These are phyloP conservation scores for Parotocinclus haroldoi DNA, from an alignment of 2,797 vertebrate species.

Conservation along the genomic window DNA sequence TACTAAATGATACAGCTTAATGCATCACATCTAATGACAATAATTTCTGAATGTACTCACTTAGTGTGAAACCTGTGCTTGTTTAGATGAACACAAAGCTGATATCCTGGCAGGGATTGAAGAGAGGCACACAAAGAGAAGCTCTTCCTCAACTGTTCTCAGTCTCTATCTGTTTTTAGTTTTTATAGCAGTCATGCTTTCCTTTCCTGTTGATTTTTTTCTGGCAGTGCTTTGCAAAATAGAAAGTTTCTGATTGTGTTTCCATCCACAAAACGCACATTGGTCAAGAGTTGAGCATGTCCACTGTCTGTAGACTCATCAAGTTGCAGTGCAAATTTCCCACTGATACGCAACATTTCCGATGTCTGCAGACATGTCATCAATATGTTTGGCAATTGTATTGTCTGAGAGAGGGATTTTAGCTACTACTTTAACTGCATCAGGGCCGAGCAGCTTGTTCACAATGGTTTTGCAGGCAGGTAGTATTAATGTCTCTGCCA, in stretches of 20 bases:
- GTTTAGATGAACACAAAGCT: no score
- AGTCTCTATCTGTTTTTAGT: not conserved
- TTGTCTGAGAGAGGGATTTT: slow-evolving; percentile 16
- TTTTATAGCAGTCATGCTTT: slow-evolving; percentile 1
- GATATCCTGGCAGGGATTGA: no score
- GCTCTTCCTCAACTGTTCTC: no score
- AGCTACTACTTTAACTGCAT: slow-evolving; percentile 16
- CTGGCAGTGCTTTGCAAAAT: slow-evolving; percentile 42
- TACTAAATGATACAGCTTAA: no score
- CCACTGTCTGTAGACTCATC: slow-evolving; percentile 38
- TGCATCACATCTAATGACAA: no score
- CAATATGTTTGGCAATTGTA: slow-evolving; percentile 12
- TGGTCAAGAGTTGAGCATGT: slow-evolving; percentile 35
- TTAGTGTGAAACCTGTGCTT: no score
- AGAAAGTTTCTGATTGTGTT: slow-evolving; percentile 44
- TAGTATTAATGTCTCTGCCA: not conserved
- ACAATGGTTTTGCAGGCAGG: slow-evolving; percentile 19
- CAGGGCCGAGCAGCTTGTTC: slow-evolving; percentile 19
- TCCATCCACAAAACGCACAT: slow-evolving; percentile 45
- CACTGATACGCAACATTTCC: slow-evolving; percentile 17
- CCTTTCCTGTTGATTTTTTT: slow-evolving; percentile 46
- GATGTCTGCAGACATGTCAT: no score
- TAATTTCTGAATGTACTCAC: no score
- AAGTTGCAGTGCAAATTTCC: slow-evolving; percentile 41
- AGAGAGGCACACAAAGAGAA: no score